A percentile compares a stretch with the other conserved stretches of the same genome.
Conservation (phyloP, 2,113 vertebrate species). For the Gymnorhina tibicen region DNA sequence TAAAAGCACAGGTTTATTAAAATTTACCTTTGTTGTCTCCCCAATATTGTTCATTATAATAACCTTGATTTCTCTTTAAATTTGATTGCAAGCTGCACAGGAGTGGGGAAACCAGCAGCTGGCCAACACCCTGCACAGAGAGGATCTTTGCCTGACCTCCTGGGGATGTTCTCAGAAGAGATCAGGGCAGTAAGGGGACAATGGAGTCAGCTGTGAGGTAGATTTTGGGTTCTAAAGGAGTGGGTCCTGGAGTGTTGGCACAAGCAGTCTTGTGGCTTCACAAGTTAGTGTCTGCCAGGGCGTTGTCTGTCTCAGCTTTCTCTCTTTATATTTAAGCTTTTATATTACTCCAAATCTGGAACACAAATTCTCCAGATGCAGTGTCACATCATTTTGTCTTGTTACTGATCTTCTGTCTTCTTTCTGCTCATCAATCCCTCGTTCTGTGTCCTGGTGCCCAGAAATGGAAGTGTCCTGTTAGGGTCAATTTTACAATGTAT, state of each 20-base stretch:
- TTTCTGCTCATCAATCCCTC: neutral
- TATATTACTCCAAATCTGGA: neutral
- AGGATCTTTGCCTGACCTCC: neutral
- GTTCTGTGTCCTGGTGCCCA: neutral
- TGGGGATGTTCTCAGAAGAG: neutral
- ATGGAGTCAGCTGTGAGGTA: neutral
- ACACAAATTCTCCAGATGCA: neutral
- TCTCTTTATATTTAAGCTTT: neutral
- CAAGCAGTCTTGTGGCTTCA: neutral
- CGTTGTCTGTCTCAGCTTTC: neutral
- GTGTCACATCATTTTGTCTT: neutral
- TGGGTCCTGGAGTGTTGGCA: neutral
- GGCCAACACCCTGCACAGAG: neutral
- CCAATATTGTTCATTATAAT: fast-evolving
- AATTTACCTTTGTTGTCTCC: neutral
- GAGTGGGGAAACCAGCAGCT: neutral
- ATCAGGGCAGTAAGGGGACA: neutral
- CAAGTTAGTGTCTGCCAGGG: neutral
- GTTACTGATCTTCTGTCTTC: neutral
- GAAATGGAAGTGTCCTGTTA: neutral
- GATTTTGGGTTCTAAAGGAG: neutral
- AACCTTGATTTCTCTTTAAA: neutral
- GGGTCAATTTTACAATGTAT: neutral
- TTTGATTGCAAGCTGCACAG: neutral
- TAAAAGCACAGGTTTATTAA: neutral